Percentiles rank a stretch among this genome's conserved stretches.
phyloP scores from a whole-genome alignment of 2,888 invertebrate species.

The Hydrotaea diabolus region DNA sequence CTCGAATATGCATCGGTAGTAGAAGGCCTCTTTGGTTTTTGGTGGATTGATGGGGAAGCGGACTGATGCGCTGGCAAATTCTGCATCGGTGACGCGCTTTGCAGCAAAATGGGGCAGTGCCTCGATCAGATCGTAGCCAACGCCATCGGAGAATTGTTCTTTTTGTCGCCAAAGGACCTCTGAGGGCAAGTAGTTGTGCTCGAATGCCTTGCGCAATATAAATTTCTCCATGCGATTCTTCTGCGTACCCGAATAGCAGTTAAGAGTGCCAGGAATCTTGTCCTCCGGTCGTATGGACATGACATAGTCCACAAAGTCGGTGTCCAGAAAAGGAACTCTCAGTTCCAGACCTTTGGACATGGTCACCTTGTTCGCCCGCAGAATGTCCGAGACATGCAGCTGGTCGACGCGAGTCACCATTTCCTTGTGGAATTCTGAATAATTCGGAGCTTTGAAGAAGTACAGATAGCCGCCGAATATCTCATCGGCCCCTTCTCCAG shows the following conservation, averaged over 20 bases:
- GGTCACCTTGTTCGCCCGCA: constrained; percentile 90
- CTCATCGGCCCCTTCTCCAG: constrained; percentile 98
- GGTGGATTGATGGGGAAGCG: constrained; percentile 88
- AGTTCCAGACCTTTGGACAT: constrained; percentile 89
- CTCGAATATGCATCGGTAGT: constrained; percentile 83
- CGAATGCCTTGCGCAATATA: constrained; percentile 91
- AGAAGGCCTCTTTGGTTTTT: constrained; percentile 88
- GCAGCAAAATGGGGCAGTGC: constrained; percentile 81
- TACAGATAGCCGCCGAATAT: constrained; percentile 97
- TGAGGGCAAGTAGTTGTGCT: constrained; percentile 87
- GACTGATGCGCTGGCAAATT: constrained; percentile 80
- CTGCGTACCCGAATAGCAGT: constrained; percentile 71
- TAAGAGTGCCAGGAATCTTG: constrained; percentile 84
- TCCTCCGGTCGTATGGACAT: constrained; percentile 86
- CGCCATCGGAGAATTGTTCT: constrained; percentile 87
- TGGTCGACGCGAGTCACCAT: constrained; percentile 86
- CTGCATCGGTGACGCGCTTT: constrained; percentile 84
- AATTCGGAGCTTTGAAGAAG: constrained; percentile 92
- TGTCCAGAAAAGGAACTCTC: constrained; percentile 94
- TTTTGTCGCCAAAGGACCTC: constrained; percentile 96
- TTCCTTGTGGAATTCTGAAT: constrained; percentile 88
- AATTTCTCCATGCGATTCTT: constrained; percentile 86
- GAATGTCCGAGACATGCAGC: constrained; percentile 90
- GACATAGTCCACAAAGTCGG: constrained; percentile 91
- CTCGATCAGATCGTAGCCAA: constrained; percentile 80